Conservation (phyloP, 1,140 invertebrate genomes). For the Tetraneura akinire region DNA sequence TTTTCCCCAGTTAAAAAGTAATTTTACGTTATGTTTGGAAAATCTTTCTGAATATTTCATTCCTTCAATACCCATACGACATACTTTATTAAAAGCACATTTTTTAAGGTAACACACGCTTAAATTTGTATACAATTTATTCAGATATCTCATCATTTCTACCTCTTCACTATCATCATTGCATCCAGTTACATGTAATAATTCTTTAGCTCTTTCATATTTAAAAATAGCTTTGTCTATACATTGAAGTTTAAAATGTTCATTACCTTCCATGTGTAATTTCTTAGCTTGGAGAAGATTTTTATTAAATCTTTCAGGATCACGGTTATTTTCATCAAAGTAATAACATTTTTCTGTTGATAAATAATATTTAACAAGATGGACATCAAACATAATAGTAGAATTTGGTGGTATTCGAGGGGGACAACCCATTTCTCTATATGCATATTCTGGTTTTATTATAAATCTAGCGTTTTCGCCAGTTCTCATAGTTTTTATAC, state of each 20-base stretch:
- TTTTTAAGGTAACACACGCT: constrained; percentile 23
- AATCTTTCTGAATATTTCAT: constrained; percentile 29
- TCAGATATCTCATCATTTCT: constrained; percentile 40
- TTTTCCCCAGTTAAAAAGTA: constrained; percentile 36
- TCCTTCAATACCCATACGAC: constrained; percentile 16
- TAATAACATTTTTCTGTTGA: background rate
- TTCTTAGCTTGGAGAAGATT: background rate
- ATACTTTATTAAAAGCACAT: constrained; percentile 48
- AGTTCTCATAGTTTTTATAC: constrained; percentile 66
- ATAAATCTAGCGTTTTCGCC: constrained; percentile 70
- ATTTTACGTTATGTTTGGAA: constrained; percentile 12
- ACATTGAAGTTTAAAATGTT: constrained; percentile 23
- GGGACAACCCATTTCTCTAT: constrained; percentile 66
- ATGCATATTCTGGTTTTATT: constrained; percentile 68
- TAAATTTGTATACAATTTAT: constrained; percentile 37
- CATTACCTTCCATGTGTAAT: constrained; percentile 22
- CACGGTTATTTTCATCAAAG: background rate
- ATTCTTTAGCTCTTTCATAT: background rate
- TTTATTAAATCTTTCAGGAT: constrained; percentile 23
- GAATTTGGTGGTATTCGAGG: constrained; percentile 65
- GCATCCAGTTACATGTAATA: constrained; percentile 17
- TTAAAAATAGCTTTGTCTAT: constrained; percentile 22
- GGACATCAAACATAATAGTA: constrained; percentile 30
- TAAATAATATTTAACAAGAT: constrained; percentile 36
- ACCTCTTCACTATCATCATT: constrained; percentile 17